Percentiles rank a stretch among this genome's conserved stretches.
Evolutionary conservation across 2,888 invertebrate species (phyloP).

Genomic region (Drosophila setosimentum): DNA sequence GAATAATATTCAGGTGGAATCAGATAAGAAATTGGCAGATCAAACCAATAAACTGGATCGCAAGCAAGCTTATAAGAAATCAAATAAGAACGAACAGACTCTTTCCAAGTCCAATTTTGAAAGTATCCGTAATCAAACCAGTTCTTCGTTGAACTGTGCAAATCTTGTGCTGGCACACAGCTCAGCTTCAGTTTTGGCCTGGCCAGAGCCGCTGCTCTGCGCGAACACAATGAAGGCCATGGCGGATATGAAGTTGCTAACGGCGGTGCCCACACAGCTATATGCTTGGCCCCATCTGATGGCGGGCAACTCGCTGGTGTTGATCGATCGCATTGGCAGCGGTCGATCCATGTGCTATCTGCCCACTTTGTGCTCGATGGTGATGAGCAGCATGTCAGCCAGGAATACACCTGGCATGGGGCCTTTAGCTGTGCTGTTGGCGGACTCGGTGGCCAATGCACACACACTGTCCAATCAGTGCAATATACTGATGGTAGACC

Average conservation of each 20-base stretch:
- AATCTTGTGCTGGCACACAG: conserved; percentile 47
- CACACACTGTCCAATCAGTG: conserved; percentile 25
- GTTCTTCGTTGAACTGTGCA: no score
- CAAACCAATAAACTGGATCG: background rate
- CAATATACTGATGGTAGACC: conserved; percentile 28
- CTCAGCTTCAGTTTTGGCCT: background rate
- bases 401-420: conserved; percentile 16
- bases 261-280: conserved; percentile 24
- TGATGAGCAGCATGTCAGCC: conserved; percentile 13
- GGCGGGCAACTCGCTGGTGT: conserved; percentile 35
- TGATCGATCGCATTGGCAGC: conserved; percentile 18
- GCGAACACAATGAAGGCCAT: conserved; percentile 16
- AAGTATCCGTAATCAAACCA: background rate
- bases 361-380: conserved; percentile 52
- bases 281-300: conserved; percentile 66
- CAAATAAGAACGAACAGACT: background rate
- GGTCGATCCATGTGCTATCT: conserved; percentile 64
- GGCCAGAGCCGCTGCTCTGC: conserved; percentile 7
- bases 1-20: background rate
- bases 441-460: conserved; percentile 40
- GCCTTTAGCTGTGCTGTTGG: conserved; percentile 58
- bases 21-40: background rate
- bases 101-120: background rate
- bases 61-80: background rate
- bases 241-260: background rate